Conservation (phyloP, 2,113 vertebrate species). For the Myrmecophaga tridactyla region DNA sequence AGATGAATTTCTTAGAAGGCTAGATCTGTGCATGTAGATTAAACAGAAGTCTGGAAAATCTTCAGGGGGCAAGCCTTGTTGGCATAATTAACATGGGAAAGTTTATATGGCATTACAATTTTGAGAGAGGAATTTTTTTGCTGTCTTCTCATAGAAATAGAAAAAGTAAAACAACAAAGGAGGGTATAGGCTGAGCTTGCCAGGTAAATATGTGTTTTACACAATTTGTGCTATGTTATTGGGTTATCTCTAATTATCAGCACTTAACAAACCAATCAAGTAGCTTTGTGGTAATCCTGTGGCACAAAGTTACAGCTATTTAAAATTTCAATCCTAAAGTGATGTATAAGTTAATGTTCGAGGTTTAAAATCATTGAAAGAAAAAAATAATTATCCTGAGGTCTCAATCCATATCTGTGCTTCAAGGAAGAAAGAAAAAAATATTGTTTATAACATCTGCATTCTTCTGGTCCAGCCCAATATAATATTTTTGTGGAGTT, state of each 20-base stretch:
- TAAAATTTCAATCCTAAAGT: conserved; percentile 24
- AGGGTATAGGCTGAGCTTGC: neutral
- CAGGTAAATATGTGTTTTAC: neutral
- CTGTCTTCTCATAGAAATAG: neutral
- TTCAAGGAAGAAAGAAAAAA: neutral
- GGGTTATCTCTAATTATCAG: conserved; percentile 5
- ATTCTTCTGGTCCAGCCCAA: neutral
- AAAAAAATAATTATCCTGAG: neutral
- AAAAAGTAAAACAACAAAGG: neutral
- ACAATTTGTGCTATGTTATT: conserved; percentile 1
- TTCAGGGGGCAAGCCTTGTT: neutral
- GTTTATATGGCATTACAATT: neutral
- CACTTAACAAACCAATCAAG: neutral
- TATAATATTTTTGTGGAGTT: neutral
- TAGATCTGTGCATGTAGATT: neutral
- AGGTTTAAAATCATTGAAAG: neutral
- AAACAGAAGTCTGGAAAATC: neutral
- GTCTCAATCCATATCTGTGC: neutral
- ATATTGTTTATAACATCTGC: neutral
- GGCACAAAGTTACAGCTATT: neutral
- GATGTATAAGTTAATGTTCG: neutral
- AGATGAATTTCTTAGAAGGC: neutral
- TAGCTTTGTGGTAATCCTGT: neutral
- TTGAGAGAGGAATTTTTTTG: neutral
- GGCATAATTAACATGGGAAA: neutral